Evolutionary conservation across 2,888 invertebrate genomes (phyloP).

Genomic region (Plemyria rubiginata): DNA sequence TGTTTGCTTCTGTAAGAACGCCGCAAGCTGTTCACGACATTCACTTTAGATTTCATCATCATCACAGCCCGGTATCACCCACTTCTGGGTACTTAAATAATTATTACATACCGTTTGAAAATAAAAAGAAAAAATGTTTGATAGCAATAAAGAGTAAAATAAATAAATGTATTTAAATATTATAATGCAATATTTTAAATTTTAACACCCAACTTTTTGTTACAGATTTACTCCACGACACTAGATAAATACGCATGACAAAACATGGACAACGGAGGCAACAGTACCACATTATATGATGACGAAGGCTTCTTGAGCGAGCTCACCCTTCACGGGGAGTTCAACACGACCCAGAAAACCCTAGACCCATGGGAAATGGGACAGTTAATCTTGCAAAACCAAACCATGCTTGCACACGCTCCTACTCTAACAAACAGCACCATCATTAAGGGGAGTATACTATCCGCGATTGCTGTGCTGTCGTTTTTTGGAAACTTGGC

Average conservation of each 20-base stretch:
- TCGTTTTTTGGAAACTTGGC: conserved; percentile 90
- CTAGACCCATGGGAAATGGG: conserved; percentile 66
- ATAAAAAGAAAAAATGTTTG: no score
- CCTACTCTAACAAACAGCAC: conserved; percentile 87
- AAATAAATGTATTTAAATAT: no score
- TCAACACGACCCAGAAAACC: conserved; percentile 49
- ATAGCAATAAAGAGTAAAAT: no score
- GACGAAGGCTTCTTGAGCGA: conserved; percentile 57
- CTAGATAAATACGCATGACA: conserved; percentile 66
- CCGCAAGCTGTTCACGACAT: background rate
- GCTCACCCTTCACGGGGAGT: conserved; percentile 55
- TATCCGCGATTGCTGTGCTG: conserved; percentile 88
- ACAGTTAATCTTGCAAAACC: conserved; percentile 56
- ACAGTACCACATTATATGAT: conserved; percentile 79
- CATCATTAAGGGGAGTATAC: conserved; percentile 87
- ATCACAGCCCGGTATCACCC: no score
- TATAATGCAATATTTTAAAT: no score
- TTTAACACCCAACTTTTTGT: conserved; percentile 47
- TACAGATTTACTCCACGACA: conserved; percentile 56
- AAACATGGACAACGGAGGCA: conserved; percentile 78
- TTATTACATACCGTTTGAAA: no score
- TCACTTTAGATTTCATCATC: no score
- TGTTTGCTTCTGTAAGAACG: background rate
- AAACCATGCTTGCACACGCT: conserved; percentile 85
- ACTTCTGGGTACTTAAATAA: no score